Percentiles rank a stretch among this genome's conserved stretches.
phyloP scores from a whole-genome alignment of 2,888 invertebrate genomes.

The Portevinia maculata region DNA sequence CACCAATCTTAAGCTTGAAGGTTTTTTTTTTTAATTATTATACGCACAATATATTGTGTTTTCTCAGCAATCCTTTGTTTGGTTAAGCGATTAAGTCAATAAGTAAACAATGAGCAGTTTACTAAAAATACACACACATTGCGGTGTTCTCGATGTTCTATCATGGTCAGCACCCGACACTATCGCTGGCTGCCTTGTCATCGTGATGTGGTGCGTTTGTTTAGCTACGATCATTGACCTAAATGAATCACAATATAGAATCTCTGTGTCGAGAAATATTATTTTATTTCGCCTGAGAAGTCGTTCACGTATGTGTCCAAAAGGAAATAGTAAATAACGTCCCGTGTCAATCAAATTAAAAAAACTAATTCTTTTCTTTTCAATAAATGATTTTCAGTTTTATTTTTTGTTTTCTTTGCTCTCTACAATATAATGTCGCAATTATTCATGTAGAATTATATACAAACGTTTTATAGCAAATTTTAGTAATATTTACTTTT shows the following conservation, averaged over 20 bases:
- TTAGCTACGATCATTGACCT: constrained; percentile 50
- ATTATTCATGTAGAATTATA: constrained; percentile 51
- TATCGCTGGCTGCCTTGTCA: constrained; percentile 23
- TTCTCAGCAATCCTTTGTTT: constrained; percentile 28
- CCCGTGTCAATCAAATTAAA: not conserved
- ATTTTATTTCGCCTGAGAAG: constrained; percentile 5
- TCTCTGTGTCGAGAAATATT: constrained; percentile 4
- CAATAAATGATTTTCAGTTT: constrained; percentile 52
- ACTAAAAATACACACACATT: constrained; percentile 37
- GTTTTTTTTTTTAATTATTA: constrained; percentile 1
- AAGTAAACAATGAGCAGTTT: constrained; percentile 20
- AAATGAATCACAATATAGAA: constrained; percentile 41
- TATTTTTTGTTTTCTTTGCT: constrained; percentile 40
- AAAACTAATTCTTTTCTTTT: not conserved
- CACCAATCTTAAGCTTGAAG: constrained; percentile 9
- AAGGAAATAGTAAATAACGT: not conserved
- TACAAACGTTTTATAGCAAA: constrained; percentile 61
- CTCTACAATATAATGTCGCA: constrained; percentile 39
- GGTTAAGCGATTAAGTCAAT: constrained; percentile 39
- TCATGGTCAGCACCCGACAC: constrained; percentile 20
- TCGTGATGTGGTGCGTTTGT: constrained; percentile 15
- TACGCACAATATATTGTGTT: constrained; percentile 9
- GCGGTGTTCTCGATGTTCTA: constrained; percentile 24
- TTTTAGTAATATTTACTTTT: constrained; percentile 11
- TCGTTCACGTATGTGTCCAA: not conserved